These are phyloP conservation scores for Aphelenchoides besseyi DNA, from an alignment of 1,140 invertebrate species.

Conservation along the genomic window DNA sequence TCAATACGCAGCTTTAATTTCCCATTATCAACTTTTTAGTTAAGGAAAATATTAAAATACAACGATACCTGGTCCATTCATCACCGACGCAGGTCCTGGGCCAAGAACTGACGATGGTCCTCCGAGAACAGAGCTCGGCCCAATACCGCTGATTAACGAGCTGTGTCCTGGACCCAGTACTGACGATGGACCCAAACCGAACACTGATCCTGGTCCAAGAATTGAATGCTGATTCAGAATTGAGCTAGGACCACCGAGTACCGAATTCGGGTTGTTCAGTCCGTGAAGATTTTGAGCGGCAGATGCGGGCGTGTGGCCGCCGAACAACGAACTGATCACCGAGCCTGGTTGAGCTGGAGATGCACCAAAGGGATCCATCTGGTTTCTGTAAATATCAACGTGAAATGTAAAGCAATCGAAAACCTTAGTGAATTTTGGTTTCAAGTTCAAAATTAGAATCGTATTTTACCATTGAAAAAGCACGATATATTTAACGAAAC, in stretches of 20 bases:
- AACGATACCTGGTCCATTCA: constrained; percentile 22
- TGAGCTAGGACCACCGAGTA: constrained; percentile 22
- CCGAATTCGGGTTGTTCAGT: constrained; percentile 29
- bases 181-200: constrained; percentile 9
- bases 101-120: constrained; percentile 6
- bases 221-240: constrained; percentile 21
- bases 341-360: constrained; percentile 42
- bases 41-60: too few relatives aligned
- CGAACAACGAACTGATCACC: constrained; percentile 43
- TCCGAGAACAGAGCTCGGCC: neutral
- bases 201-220: constrained; percentile 23
- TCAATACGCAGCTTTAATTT: too few relatives aligned
- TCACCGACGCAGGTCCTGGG: neutral
- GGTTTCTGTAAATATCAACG: neutral
- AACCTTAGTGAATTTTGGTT: neutral
- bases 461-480: too few relatives aligned
- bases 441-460: too few relatives aligned
- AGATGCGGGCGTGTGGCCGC: constrained; percentile 37
- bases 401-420: too few relatives aligned
- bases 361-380: constrained; percentile 51
- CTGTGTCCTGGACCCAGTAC: constrained; percentile 27
- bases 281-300: neutral
- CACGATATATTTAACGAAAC: too few relatives aligned
- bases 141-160: neutral
- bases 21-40: too few relatives aligned